Conservation (phyloP, 2,113 vertebrate species). For the Chauna torquata region DNA sequence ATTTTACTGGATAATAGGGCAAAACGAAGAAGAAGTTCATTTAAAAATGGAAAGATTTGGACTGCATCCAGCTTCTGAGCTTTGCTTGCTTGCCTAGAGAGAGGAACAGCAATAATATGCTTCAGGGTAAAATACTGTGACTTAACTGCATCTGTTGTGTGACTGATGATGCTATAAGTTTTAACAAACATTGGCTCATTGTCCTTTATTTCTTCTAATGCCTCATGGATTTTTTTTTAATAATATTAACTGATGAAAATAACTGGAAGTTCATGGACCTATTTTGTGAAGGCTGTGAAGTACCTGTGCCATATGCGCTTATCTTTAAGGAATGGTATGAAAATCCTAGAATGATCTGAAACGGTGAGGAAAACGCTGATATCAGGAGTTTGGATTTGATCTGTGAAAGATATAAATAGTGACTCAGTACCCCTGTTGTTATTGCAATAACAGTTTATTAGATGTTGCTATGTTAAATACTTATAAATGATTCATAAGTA, state of each 20-base stretch:
- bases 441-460: not conserved
- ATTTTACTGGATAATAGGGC: slow-evolving; percentile 42
- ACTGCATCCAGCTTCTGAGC: slow-evolving; percentile 32
- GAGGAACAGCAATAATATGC: not conserved
- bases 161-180: slow-evolving; percentile 9
- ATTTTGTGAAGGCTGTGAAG: not conserved
- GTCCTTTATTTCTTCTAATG: slow-evolving; percentile 16
- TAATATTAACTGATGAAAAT: not conserved
- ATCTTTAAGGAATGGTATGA: not conserved
- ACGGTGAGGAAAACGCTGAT: not conserved
- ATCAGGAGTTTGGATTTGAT: not conserved
- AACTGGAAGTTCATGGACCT: not conserved
- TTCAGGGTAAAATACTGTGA: slow-evolving; percentile 28
- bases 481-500: not conserved
- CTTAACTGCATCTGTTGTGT: slow-evolving; percentile 29
- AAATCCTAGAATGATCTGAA: not conserved
- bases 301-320: not conserved
- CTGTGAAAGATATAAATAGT: not conserved
- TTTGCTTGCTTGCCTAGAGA: not conserved
- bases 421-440: not conserved
- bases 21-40: slow-evolving; percentile 46
- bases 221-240: not conserved
- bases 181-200: slow-evolving; percentile 20
- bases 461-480: not conserved
- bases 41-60: slow-evolving; percentile 50